Conservation (phyloP, 2,797 vertebrate genomes). For the Tolypeutes matacus region DNA sequence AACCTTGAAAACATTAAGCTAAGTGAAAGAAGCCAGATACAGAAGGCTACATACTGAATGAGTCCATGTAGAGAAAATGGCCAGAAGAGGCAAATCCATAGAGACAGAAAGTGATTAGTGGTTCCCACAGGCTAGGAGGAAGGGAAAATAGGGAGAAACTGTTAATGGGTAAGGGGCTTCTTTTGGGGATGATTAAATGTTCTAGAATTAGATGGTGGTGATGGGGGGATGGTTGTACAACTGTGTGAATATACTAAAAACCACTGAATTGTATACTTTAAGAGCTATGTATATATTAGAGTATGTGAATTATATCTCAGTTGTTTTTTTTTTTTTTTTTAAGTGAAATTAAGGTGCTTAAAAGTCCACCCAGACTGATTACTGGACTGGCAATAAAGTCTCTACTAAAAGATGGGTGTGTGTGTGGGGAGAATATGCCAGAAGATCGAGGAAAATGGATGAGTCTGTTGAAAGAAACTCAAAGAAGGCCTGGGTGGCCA, state of each 20-base stretch:
- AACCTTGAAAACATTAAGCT: neutral
- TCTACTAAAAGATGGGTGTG: neutral
- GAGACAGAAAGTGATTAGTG: neutral
- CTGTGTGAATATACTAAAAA: neutral
- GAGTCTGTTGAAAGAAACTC: neutral
- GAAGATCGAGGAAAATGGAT: neutral
- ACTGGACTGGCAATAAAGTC: conserved; percentile 1
- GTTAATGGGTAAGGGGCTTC: neutral
- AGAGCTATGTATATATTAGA: neutral
- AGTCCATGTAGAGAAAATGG: neutral
- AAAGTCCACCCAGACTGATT: neutral
- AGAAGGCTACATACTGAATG: neutral
- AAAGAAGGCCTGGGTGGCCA: neutral
- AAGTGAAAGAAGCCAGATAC: neutral
- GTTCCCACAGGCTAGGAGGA: neutral
- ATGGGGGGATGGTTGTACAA: neutral
- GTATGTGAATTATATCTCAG: neutral
- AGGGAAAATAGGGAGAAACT: neutral
- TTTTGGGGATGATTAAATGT: neutral
- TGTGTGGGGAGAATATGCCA: neutral
- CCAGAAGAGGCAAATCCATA: neutral
- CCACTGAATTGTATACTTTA: neutral
- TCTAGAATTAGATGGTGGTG: neutral
- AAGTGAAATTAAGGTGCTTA: neutral
- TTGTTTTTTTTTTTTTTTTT: neutral